Percentiles rank a stretch among this genome's conserved stretches.
Evolutionary conservation across 1,140 invertebrate genomes (phyloP).

Genomic region (Atta cephalotes): DNA sequence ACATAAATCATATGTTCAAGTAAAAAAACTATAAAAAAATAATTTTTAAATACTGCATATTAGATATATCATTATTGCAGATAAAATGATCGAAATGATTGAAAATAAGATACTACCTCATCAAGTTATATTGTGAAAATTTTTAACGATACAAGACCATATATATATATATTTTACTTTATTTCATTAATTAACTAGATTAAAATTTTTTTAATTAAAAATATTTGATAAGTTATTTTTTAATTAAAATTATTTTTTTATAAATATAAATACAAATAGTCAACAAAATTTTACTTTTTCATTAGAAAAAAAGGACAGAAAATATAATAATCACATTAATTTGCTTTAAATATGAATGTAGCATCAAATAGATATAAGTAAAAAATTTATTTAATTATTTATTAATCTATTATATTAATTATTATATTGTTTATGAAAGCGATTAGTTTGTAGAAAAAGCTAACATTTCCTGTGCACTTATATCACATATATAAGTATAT

Average conservation of each 20-base stretch:
- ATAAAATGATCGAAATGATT: background rate
- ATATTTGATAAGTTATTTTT: background rate
- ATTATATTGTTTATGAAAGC: background rate
- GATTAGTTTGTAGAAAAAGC: background rate
- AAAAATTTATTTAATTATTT: background rate
- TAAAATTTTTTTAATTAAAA: background rate
- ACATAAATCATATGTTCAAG: background rate
- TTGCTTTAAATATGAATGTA: no score
- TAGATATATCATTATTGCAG: background rate
- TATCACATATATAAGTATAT: background rate
- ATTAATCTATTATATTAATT: background rate
- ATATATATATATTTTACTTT: background rate
- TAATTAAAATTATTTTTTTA: background rate
- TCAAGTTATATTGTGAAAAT: background rate
- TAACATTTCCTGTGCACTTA: background rate
- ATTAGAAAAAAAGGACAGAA: background rate
- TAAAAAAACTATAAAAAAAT: background rate
- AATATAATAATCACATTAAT: no score
- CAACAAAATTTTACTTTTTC: no score
- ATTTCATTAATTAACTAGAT: background rate
- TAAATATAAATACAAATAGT: background rate
- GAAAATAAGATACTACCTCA: background rate
- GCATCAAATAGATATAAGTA: no score
- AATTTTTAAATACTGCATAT: background rate
- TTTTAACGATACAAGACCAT: background rate